These are phyloP conservation scores for Stegana nigrithorax DNA, from an alignment of 2,888 invertebrate species.

Conservation along the genomic window DNA sequence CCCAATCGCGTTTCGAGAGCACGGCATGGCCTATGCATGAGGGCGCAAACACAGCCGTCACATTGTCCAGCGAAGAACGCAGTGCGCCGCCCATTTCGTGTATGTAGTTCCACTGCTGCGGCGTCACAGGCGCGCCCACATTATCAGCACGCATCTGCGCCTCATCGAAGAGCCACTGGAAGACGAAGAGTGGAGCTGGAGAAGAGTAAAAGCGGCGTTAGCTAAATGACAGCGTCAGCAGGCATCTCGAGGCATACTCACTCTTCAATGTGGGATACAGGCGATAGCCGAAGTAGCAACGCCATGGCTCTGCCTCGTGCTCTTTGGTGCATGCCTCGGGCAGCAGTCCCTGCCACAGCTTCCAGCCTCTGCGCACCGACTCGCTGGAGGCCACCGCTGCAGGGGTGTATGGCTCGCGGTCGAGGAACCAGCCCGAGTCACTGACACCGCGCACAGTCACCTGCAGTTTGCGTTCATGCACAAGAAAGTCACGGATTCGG, in stretches of 20 bases:
- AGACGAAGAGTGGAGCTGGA: slow-evolving; percentile 87
- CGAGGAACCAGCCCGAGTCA: slow-evolving; percentile 96
- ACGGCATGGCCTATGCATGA: slow-evolving; percentile 94
- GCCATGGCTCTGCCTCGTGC: slow-evolving; percentile 83
- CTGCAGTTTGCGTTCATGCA: slow-evolving; percentile 72
- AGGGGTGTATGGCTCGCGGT: slow-evolving; percentile 81
- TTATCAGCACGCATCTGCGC: slow-evolving; percentile 94
- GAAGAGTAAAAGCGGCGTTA: neutral
- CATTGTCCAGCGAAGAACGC: slow-evolving; percentile 83
- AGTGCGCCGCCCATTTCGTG: slow-evolving; percentile 89
- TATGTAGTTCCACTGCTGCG: slow-evolving; percentile 93
- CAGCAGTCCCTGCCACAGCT: slow-evolving; percentile 83
- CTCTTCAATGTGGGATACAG: slow-evolving; percentile 86
- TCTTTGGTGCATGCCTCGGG: slow-evolving; percentile 81
- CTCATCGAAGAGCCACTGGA: slow-evolving; percentile 95
- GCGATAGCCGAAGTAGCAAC: slow-evolving; percentile 92
- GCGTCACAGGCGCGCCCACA: slow-evolving; percentile 87
- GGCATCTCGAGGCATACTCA: slow-evolving; percentile 64
- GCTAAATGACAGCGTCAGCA: slow-evolving; percentile 1
- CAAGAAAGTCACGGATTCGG: slow-evolving; percentile 79
- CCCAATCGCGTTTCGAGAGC: slow-evolving; percentile 88
- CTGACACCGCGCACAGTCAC: slow-evolving; percentile 85
- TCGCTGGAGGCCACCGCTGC: slow-evolving; percentile 75
- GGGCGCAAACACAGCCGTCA: slow-evolving; percentile 91
- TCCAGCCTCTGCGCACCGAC: slow-evolving; percentile 80